Evolutionary conservation across 2,797 vertebrate species (phyloP).

Genomic region (Todus mexicanus): DNA sequence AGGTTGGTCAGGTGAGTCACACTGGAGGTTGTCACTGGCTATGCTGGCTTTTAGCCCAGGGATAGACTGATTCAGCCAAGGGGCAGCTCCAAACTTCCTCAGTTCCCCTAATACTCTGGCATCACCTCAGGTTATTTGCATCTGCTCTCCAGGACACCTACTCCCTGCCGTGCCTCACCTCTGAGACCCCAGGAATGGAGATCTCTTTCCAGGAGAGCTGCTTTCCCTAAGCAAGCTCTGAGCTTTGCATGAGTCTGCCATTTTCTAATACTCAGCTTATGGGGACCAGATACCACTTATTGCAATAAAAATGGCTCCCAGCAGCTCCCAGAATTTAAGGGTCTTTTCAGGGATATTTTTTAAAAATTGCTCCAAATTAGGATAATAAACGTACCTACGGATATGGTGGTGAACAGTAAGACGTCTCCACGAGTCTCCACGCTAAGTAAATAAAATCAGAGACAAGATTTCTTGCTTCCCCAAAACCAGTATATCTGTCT

Average conservation of each 20-base stretch:
- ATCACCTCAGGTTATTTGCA: not conserved
- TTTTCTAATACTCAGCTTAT: not conserved
- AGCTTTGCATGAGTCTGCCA: not conserved
- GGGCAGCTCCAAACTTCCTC: not conserved
- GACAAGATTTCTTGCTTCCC: not conserved
- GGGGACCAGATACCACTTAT: not conserved
- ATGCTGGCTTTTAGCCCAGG: not conserved
- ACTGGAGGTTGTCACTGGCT: not conserved
- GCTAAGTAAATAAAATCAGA: not conserved
- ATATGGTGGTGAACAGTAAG: not conserved
- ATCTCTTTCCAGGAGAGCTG: not conserved
- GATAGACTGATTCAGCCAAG: not conserved
- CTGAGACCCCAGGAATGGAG: not conserved
- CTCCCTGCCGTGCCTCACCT: not conserved
- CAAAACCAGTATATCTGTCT: not conserved
- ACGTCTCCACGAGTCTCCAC: not conserved
- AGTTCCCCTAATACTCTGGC: not conserved
- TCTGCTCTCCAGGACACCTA: not conserved
- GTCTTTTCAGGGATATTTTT: not conserved
- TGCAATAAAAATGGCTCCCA: not conserved
- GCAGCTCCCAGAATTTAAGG: not conserved
- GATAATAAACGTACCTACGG: not conserved
- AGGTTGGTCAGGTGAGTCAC: not conserved
- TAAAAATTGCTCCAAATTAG: not conserved
- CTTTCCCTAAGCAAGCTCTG: not conserved